phyloP scores from a whole-genome alignment of 2,113 vertebrate genomes.

The Atherinomorus stipes region DNA sequence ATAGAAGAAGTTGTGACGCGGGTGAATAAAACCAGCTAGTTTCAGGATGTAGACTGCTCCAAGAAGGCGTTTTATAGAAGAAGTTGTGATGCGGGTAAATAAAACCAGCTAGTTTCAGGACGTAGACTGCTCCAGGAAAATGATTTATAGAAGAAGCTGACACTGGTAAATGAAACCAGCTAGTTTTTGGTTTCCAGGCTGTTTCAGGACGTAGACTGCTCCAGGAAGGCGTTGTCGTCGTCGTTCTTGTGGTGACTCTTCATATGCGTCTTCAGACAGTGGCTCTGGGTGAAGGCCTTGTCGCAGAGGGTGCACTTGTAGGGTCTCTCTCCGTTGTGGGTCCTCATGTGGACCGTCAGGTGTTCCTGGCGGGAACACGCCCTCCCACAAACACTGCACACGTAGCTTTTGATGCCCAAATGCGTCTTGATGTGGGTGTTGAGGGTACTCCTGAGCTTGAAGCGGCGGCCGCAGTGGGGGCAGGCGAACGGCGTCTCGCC shows the following conservation, averaged over 20 bases:
- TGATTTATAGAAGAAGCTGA: too few species aligned
- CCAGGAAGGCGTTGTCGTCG: not conserved
- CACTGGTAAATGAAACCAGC: too few species aligned
- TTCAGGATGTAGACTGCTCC: too few species aligned
- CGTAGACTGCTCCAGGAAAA: too few species aligned
- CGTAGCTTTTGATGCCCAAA: constrained; percentile 18
- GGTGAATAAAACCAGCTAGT: too few species aligned
- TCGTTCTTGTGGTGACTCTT: constrained; percentile 24
- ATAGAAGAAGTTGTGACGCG: too few species aligned
- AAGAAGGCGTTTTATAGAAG: too few species aligned
- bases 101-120: too few species aligned
- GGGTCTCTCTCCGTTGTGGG: constrained; percentile 37
- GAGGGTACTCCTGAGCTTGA: constrained; percentile 47
- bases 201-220: not conserved
- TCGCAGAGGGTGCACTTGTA: constrained; percentile 16
- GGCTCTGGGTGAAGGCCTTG: constrained; percentile 25
- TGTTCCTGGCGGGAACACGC: constrained; percentile 34
- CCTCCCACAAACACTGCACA: constrained; percentile 24
- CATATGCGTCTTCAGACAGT: constrained; percentile 36
- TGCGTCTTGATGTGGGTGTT: constrained; percentile 50
- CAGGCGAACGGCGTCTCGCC: constrained; percentile 49
- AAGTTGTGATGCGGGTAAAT: too few species aligned
- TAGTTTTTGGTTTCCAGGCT: too few species aligned
- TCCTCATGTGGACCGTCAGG: constrained; percentile 31
- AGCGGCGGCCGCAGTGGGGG: constrained; percentile 44